Evolutionary conservation across 2,797 vertebrate genomes (phyloP), one percentile per base, ranked within the genome.

Genomic region (Calcarius lapponicus): DNA sequence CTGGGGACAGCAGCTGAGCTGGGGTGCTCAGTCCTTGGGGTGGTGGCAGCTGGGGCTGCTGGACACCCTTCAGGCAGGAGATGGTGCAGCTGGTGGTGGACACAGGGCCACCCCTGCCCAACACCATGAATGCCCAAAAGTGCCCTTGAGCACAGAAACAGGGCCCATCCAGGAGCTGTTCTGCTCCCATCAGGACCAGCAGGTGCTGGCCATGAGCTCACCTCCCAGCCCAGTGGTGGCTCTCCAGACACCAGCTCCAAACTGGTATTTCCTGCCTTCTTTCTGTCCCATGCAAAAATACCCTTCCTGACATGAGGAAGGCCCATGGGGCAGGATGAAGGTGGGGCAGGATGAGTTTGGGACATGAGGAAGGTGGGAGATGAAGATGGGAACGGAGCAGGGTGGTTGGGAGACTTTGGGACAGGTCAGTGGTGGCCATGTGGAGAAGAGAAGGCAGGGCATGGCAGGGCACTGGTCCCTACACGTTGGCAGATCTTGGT

Each of bases 111-210:
- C 24, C 0, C 13, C 45, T 76, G 65, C 47, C 54, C 50, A 53
- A 14, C 20, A 19, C 7, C 20, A 3, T 0, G 0, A 61, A 36
- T 7, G 18, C 58, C 43, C 67, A 10, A 11, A 73, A 58, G 8
- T 56, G 43, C 57, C 24, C 17, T 11, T 10, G 34, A 74, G 10
- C 24, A 28, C 48, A 70, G 15, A 32, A 67, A 3, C 1, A 11
- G n/a, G 12, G 29, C 26, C 43, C 80, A 60, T 28, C 5, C 64
- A 73, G 51, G 17, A 71, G 64, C 48, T 83, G 14, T 29, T 80
- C 56, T 74, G 31, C 25, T 70, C 48, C 60, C 10, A 1, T 58
- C 56, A 95, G 25, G 17, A 58, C 25, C 75, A 89, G 90, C 22
- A 82, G 48, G 16, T 73, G 48, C 25, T 51, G 58, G 11, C 58